phyloP scores from a whole-genome alignment of 2,797 vertebrate genomes.

The Gallinago solitaria region DNA sequence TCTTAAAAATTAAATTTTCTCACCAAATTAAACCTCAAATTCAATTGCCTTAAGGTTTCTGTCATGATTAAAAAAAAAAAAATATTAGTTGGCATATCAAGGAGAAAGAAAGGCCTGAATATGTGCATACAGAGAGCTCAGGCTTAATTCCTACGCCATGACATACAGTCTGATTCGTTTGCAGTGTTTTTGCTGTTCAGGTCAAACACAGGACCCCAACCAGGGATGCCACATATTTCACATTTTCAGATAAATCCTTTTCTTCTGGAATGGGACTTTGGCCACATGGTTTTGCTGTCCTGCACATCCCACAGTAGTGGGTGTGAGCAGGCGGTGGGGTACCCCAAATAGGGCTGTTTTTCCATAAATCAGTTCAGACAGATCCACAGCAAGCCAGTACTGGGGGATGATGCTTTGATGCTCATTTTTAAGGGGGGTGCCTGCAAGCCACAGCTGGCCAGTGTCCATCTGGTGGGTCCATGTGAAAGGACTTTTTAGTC shows the following conservation, averaged over 20 bases:
- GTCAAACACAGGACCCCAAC: not conserved
- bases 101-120: not conserved
- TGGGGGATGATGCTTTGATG: not conserved
- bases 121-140: not conserved
- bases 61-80: not conserved
- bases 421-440: not conserved
- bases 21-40: not conserved
- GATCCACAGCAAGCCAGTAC: not conserved
- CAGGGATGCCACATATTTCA: not conserved
- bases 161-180: not conserved
- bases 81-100: not conserved
- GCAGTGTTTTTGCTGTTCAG: rapidly evolving
- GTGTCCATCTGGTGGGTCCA: not conserved
- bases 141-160: not conserved
- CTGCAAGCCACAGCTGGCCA: not conserved
- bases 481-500: too few relatives aligned
- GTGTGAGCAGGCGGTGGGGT: not conserved
- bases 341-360: not conserved
- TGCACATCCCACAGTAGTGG: not conserved
- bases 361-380: not conserved
- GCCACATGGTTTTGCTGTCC: rapidly evolving
- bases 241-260: not conserved
- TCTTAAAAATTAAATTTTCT: not conserved
- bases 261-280: not conserved
- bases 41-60: not conserved